These are phyloP conservation scores for Euspilapteryx auroguttella DNA, from an alignment of 2,888 invertebrate species.

Conservation along the genomic window DNA sequence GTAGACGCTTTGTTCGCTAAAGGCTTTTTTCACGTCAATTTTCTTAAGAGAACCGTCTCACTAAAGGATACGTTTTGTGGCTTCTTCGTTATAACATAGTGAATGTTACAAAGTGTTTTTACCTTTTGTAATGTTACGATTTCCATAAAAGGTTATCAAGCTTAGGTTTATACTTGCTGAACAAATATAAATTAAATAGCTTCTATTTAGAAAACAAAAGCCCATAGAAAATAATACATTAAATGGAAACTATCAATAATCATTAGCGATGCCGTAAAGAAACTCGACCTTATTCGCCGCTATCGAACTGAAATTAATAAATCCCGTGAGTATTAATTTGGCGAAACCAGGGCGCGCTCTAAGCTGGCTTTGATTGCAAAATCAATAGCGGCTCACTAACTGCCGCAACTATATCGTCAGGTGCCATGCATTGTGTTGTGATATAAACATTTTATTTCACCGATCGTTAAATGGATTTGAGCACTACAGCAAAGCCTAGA, in stretches of 20 bases:
- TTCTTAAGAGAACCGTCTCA: not conserved
- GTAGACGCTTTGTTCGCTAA: conserved; percentile 42
- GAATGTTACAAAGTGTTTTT: too few relatives aligned
- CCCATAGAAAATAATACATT: too few relatives aligned
- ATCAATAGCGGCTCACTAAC: conserved; percentile 26
- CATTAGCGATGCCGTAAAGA: not conserved
- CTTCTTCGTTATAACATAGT: too few relatives aligned
- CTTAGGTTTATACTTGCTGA: too few relatives aligned
- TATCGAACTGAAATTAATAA: conserved; percentile 8
- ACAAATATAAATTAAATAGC: too few relatives aligned
- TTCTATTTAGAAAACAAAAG: too few relatives aligned
- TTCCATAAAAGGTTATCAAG: too few relatives aligned
- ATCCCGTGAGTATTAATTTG: conserved; percentile 14
- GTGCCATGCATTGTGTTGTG: conserved; percentile 23
- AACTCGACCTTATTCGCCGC: not conserved
- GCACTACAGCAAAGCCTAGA: too few relatives aligned
- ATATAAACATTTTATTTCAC: conserved; percentile 33
- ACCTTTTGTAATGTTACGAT: too few relatives aligned
- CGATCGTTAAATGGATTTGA: conserved; percentile 2
- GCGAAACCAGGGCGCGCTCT: conserved; percentile 20
- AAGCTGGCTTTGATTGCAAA: conserved; percentile 50
- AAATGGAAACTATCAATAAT: too few relatives aligned
- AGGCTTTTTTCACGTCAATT: not conserved
- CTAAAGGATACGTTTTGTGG: not conserved
- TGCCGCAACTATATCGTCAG: conserved; percentile 32